Percentiles rank a stretch among this genome's conserved stretches.
Conservation (phyloP, 2,113 vertebrate genomes). For the Promerops cafer region DNA sequence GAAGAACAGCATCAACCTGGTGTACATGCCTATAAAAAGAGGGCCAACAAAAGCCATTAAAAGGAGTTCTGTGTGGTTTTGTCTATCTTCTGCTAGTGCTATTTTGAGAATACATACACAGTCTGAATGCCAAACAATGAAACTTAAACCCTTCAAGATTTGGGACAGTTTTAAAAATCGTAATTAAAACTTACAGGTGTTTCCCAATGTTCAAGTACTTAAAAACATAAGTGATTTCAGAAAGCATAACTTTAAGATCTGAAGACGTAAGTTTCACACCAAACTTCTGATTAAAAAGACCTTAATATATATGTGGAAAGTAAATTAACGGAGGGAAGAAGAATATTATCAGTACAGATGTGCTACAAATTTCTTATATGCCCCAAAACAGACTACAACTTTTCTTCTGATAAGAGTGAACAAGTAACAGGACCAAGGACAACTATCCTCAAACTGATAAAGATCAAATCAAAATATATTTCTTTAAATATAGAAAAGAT, state of each 20-base stretch:
- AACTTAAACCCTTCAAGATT: neutral
- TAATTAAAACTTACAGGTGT: neutral
- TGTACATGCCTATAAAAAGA: slow-evolving; percentile 83
- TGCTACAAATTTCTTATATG: neutral
- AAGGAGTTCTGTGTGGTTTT: neutral
- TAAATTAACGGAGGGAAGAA: neutral
- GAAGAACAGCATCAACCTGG: slow-evolving; percentile 93
- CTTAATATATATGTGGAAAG: neutral
- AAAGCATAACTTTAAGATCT: neutral
- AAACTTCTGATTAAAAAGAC: neutral
- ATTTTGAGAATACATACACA: neutral
- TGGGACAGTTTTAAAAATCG: neutral
- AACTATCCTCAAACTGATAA: neutral
- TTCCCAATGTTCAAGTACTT: neutral
- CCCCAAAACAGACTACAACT: neutral
- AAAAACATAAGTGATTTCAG: neutral
- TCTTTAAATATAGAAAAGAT: neutral
- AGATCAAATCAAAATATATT: neutral
- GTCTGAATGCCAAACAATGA: neutral
- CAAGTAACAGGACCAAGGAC: neutral
- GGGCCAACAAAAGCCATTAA: neutral
- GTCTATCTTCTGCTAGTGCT: neutral
- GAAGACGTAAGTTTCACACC: neutral
- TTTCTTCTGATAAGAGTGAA: neutral
- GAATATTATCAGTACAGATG: neutral